Conservation (phyloP, 2,797 vertebrate species). For the Alcedo quadribrachys region DNA sequence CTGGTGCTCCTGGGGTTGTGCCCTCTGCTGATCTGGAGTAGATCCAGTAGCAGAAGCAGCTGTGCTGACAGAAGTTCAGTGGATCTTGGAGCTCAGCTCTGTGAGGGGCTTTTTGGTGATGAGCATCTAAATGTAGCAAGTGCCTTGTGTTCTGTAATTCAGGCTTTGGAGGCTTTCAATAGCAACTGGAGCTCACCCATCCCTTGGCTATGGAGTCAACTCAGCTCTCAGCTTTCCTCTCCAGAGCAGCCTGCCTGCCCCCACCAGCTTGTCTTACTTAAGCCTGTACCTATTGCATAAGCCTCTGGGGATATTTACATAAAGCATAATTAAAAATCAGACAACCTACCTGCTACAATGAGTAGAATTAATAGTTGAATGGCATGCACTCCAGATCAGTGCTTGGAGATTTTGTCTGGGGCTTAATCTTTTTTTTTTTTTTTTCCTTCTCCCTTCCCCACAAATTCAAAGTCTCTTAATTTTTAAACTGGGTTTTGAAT, state of each 20-base stretch:
- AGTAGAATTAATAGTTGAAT: constrained; percentile 32
- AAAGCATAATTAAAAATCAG: constrained; percentile 68
- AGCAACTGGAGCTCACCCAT: neutral
- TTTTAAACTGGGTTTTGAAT: neutral
- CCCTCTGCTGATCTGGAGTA: neutral
- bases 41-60: neutral
- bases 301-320: constrained; percentile 70
- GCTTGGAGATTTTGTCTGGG: neutral
- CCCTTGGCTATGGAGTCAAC: neutral
- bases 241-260: neutral
- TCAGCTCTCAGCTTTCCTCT: neutral
- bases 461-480: neutral
- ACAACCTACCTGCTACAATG: constrained; percentile 51
- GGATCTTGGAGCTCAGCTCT: neutral
- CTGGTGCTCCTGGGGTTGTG: neutral
- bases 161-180: neutral
- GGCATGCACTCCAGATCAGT: neutral
- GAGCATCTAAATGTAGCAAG: neutral
- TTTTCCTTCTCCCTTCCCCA: too few species aligned
- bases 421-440: neutral
- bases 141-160: neutral
- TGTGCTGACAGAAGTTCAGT: neutral
- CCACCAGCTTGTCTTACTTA: constrained; percentile 47
- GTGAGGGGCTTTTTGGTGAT: neutral
- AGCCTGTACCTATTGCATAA: constrained; percentile 67